Evolutionary conservation across 2,113 vertebrate species (phyloP), one percentile per base, ranked within the genome.

Genomic region (Xiphophorus couchianus): DNA sequence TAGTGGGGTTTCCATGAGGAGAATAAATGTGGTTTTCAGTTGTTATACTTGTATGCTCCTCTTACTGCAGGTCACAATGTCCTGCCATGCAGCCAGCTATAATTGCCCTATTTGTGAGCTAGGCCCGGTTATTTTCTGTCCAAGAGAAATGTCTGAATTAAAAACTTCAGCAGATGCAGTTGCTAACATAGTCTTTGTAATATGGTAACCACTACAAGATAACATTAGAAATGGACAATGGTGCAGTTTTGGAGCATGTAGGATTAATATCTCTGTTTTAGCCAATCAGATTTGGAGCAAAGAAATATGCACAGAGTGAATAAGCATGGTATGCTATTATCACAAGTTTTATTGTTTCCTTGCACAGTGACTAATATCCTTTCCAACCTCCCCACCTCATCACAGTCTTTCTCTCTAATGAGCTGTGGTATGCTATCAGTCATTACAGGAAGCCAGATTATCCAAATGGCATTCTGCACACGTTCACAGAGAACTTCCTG

Each of bases 391-490:
- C 54, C 54, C 66, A 48, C 75, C 74, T 74, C 48, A 65, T 73
- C 35, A 76, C 76, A 72, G 69, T 69, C 64, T 83, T 73, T 83
- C 66, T 73, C 88, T 83, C 88, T 94, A 93, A 94, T 92, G 91
- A 95, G 93, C 84, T 85, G 77, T 58, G 74, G 89, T 89, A 89
- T 93, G 85, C 94, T 95, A 94, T 91, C 91, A 90, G 84, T 86
- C 90, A 92, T 93, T 91, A 91, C 85, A 88, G 94, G 91, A 94
- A 92, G 88, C 93, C 93, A 94, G 93, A 95, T 95, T 94, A 92
- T 95, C 89, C 78, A 31, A 76, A 85, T 89, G 87, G 93, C 90
- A 94, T 95, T 94, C 92, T 86, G 89, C 80, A 76, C 66, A 84
- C 89, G 88, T 62, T 83, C 88, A 84, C 85, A 79, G 88, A 88